Percentiles rank a stretch among this genome's conserved stretches.
Evolutionary conservation across 1,140 invertebrate species (phyloP).

Genomic region (Microplitis demolitor): DNA sequence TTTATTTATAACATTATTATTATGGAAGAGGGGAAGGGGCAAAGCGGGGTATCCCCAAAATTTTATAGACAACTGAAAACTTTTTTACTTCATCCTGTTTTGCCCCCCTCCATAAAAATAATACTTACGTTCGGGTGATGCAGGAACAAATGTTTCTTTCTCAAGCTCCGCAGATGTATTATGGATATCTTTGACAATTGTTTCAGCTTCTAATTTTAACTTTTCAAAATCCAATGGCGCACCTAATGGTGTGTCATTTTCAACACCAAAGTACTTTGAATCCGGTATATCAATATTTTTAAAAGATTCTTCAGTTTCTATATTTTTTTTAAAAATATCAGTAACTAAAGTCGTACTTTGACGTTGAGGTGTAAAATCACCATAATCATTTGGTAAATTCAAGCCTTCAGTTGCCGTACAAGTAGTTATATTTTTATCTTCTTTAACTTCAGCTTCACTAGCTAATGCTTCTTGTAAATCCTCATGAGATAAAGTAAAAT

Average conservation of each 20-base stretch:
- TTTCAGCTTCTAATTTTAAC: constrained; percentile 38
- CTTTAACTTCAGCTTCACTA: not conserved
- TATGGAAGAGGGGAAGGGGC: no score
- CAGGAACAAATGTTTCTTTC: constrained; percentile 42
- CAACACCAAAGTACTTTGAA: not conserved
- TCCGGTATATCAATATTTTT: not conserved
- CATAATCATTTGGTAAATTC: constrained; percentile 35
- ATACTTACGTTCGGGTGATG: constrained; percentile 41
- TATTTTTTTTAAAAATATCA: not conserved
- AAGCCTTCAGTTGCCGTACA: not conserved
- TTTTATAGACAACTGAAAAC: no score
- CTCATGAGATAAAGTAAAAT: not conserved
- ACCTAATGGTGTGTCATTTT: not conserved
- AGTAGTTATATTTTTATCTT: not conserved
- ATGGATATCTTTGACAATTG: constrained; percentile 46
- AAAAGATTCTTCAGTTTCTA: not conserved
- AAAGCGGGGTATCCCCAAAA: no score
- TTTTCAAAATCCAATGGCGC: constrained; percentile 34
- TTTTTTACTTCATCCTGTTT: no score
- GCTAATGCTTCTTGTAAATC: not conserved
- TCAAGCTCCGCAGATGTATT: constrained; percentile 36
- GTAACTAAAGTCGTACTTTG: constrained; percentile 43
- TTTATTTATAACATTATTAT: no score
- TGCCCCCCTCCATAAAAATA: not conserved
- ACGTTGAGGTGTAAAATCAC: constrained; percentile 43